Base-by-base conservation (phyloP, 1,140 invertebrate genomes). In the Caenorhabditis tropicalis region DNA sequence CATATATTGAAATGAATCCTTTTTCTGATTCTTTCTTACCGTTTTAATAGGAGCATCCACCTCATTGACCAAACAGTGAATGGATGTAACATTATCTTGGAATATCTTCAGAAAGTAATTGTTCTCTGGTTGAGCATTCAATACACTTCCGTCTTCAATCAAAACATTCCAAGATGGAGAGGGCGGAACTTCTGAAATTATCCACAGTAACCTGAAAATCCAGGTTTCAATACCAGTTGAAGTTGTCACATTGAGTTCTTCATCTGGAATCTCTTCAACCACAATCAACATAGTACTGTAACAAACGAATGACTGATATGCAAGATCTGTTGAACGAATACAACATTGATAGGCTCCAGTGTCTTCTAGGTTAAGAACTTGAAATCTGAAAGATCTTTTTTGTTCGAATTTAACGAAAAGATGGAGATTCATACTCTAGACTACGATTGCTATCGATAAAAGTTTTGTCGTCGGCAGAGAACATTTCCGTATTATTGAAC, bases 51-150 rank as follows among this genome's bases (percentile, higher is more conserved):
- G 43, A 46, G 43, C n/a, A 19, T 74, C 65, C 19, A 74, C 65
- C 33, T 74, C 65, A n/a, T 74, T 74, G 19, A 74, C 65, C 19
- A 74, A 46, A 43, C 65, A 74, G 24, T 74, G 65, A 10, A 74
- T 74, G 12, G 65, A n/a, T 12, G 65, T 74, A 0, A 46, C 65
- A 31, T 74, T 74, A 24, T 43, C 65, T n/a, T 74, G 36, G 36
- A 74, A 74, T n/a, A 74, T 74, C n/a, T 74, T 74, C 65, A 74
- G n/a, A 43, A 74, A 74, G 36, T 74, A 74, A 15, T 74, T 74
- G n/a, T 74, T 74, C 10, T 43, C 36, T 27, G 65, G 36, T 43
- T 74, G 65, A 12, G 65, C 65, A 46, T 74, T 74, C 36, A 74
- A 74, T 3, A 12, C 33, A 24, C 43, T 36, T 43, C 65, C 65